phyloP scores from a whole-genome alignment of 2,113 vertebrate species.

The Melospiza georgiana region DNA sequence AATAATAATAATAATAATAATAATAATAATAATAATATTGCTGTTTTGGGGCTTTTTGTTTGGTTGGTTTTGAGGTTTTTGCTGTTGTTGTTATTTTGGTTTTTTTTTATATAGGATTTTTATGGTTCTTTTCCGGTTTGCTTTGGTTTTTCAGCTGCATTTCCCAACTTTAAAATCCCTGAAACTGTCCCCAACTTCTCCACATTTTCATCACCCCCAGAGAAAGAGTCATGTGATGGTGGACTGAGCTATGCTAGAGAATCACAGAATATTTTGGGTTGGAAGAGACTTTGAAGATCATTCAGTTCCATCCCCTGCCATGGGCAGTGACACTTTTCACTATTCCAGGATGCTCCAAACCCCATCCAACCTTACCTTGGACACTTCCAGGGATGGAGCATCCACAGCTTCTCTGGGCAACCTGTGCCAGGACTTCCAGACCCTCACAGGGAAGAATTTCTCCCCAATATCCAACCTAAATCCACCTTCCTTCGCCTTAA shows the following conservation, averaged over 20 bases:
- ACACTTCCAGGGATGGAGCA: neutral
- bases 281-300: neutral
- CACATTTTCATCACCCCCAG: neutral
- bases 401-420: rapidly evolving
- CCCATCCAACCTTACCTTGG: rapidly evolving
- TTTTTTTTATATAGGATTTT: neutral
- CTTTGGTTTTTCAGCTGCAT: neutral
- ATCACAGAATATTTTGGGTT: neutral
- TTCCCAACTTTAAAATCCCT: neutral
- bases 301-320: rapidly evolving
- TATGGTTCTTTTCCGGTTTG: neutral
- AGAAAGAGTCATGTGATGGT: rapidly evolving
- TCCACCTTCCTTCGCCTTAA: no score
- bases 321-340: neutral
- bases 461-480: neutral
- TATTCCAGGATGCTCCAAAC: neutral
- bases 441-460: neutral
- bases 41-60: neutral
- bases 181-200: neutral
- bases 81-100: neutral
- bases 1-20: no score
- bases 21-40: no score
- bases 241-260: neutral
- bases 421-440: neutral
- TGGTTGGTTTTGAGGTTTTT: neutral